Evolutionary conservation across 2,113 vertebrate species (phyloP).

Genomic region (Salvelinus fontinalis): DNA sequence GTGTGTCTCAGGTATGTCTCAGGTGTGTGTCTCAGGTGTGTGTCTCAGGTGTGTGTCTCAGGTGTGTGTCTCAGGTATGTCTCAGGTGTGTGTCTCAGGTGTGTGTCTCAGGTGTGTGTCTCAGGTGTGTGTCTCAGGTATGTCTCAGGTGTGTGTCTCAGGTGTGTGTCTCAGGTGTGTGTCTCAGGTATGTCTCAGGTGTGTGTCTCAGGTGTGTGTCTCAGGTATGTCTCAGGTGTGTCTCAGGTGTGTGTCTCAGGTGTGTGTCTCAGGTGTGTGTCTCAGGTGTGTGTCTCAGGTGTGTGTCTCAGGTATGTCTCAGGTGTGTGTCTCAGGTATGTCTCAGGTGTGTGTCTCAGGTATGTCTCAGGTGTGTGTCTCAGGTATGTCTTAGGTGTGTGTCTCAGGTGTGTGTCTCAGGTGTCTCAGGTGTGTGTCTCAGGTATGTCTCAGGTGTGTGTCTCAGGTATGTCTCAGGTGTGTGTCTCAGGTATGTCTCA

Average conservation of each 20-base stretch:
- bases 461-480: slow-evolving; percentile 63
- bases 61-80: slow-evolving; percentile 35
- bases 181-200: slow-evolving; percentile 44
- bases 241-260: slow-evolving; percentile 61
- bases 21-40: too few relatives aligned
- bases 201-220: slow-evolving; percentile 52
- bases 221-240: slow-evolving; percentile 50
- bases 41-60: slow-evolving; percentile 57
- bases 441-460: slow-evolving; percentile 53
- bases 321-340: slow-evolving; percentile 44
- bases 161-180: slow-evolving; percentile 60
- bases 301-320: slow-evolving; percentile 51
- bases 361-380: slow-evolving; percentile 52
- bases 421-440: slow-evolving; percentile 46
- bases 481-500: slow-evolving; percentile 44
- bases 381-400: slow-evolving; percentile 45
- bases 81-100: too few relatives aligned
- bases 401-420: too few relatives aligned
- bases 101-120: slow-evolving; percentile 52
- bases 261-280: slow-evolving; percentile 23
- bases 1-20: slow-evolving; percentile 32
- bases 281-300: too few relatives aligned
- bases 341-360: slow-evolving; percentile 67
- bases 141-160: slow-evolving; percentile 62
- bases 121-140: slow-evolving; percentile 46